Conservation (phyloP, 1,140 invertebrate genomes). For the Eurytemora carolleeae region DNA sequence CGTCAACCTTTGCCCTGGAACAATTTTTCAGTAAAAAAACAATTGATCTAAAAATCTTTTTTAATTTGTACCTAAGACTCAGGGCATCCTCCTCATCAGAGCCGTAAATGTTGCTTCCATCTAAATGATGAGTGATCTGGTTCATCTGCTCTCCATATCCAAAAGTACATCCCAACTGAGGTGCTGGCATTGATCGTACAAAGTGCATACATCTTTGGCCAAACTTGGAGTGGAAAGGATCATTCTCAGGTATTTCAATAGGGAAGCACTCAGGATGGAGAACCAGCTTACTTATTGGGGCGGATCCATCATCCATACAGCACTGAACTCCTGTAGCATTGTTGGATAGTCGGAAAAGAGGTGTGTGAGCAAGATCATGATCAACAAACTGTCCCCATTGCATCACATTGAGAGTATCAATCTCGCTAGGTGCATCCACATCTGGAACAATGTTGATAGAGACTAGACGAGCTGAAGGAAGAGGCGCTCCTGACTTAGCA, state of each 20-base stretch:
- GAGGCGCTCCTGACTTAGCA: constrained; percentile 29
- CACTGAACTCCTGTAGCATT: background rate
- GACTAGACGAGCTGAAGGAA: constrained; percentile 46
- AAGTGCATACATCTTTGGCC: constrained; percentile 28
- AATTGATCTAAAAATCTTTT: background rate
- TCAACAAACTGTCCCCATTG: constrained; percentile 34
- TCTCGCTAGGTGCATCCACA: constrained; percentile 37
- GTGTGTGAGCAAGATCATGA: constrained; percentile 35
- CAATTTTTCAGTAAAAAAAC: too few species aligned
- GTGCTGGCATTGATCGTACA: constrained; percentile 24
- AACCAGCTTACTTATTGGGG: constrained; percentile 1
- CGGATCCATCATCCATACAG: background rate
- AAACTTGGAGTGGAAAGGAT: constrained; percentile 20
- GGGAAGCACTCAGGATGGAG: constrained; percentile 21
- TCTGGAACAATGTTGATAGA: constrained; percentile 46
- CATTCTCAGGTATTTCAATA: constrained; percentile 20
- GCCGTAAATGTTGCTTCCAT: constrained; percentile 39
- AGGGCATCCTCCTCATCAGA: constrained; percentile 22
- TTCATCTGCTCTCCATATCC: constrained; percentile 19
- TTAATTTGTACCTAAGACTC: background rate
- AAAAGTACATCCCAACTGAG: constrained; percentile 18
- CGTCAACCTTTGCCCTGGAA: too few species aligned
- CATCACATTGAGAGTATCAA: constrained; percentile 43
- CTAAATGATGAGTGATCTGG: constrained; percentile 29
- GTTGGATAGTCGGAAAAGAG: constrained; percentile 24